Percentiles rank a stretch among this genome's conserved stretches.
phyloP scores from a whole-genome alignment of 2,113 vertebrate genomes.

The Cryptoleucopteryx plumbea region DNA sequence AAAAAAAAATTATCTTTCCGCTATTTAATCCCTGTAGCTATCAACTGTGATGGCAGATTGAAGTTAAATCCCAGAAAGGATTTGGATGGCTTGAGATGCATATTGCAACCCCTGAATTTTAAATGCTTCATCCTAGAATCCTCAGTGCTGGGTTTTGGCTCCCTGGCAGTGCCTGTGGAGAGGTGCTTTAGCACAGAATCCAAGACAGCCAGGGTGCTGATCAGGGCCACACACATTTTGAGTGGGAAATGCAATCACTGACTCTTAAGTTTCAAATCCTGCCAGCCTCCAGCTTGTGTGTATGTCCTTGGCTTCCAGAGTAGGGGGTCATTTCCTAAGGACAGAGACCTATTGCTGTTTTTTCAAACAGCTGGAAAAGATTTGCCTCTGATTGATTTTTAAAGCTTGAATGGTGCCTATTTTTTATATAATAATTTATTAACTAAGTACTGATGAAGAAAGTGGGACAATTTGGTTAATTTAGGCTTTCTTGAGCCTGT shows the following conservation, averaged over 20 bases:
- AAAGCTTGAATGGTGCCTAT: background rate
- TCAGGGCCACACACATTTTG: rapidly evolving
- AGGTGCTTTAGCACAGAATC: background rate
- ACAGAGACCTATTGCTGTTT: background rate
- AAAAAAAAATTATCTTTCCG: background rate
- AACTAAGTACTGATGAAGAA: background rate
- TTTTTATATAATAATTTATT: background rate
- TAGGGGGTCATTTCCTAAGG: background rate
- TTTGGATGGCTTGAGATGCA: background rate
- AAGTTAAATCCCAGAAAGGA: background rate
- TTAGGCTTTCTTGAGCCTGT: background rate
- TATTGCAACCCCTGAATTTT: background rate
- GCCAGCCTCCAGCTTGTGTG: background rate
- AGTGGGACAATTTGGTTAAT: background rate
- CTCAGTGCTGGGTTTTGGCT: background rate
- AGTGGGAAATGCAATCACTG: background rate
- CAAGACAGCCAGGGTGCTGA: background rate
- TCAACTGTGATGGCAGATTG: background rate
- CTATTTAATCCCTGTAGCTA: background rate
- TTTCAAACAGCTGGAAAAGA: background rate
- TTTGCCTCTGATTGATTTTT: background rate
- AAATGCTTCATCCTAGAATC: background rate
- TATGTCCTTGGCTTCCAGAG: background rate
- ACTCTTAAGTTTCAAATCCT: background rate
- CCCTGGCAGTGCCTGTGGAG: background rate